phyloP scores from a whole-genome alignment of 2,888 invertebrate species.

The Melinaea menophilus region DNA sequence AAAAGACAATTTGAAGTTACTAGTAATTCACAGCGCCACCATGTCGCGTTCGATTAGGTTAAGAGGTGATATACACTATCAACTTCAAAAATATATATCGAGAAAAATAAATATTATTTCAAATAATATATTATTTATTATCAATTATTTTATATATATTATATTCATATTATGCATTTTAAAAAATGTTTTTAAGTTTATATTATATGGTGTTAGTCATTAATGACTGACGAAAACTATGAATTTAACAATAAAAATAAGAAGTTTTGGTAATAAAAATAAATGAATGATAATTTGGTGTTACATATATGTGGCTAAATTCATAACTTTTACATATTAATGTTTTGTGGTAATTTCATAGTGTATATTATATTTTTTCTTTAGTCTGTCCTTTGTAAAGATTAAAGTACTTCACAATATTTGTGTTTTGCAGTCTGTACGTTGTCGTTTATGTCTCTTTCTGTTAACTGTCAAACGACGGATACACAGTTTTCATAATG shows the following conservation, averaged over 20 bases:
- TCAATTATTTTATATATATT: neutral
- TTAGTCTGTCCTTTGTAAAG: neutral
- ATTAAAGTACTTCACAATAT: conserved; percentile 3
- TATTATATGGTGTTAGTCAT: too few species aligned
- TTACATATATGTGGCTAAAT: too few species aligned
- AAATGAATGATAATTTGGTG: too few species aligned
- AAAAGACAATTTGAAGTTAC: conserved; percentile 4
- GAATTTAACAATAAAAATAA: too few species aligned
- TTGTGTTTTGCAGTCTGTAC: conserved; percentile 13
- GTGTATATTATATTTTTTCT: neutral
- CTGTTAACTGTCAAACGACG: conserved; percentile 64
- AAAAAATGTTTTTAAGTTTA: too few species aligned
- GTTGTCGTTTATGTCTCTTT: conserved; percentile 42
- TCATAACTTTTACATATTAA: too few species aligned
- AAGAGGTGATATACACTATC: neutral
- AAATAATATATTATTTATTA: neutral
- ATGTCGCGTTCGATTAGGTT: neutral
- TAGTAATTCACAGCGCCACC: conserved; percentile 13
- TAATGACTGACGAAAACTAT: too few species aligned
- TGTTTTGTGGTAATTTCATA: neutral
- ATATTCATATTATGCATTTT: neutral
- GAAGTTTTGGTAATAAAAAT: too few species aligned
- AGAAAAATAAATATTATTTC: neutral
- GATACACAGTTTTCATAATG: conserved; percentile 64
- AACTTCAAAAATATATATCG: neutral